Evolutionary conservation across 2,113 vertebrate species (phyloP).

Genomic region (Hypocryptadius cinnamomeus): DNA sequence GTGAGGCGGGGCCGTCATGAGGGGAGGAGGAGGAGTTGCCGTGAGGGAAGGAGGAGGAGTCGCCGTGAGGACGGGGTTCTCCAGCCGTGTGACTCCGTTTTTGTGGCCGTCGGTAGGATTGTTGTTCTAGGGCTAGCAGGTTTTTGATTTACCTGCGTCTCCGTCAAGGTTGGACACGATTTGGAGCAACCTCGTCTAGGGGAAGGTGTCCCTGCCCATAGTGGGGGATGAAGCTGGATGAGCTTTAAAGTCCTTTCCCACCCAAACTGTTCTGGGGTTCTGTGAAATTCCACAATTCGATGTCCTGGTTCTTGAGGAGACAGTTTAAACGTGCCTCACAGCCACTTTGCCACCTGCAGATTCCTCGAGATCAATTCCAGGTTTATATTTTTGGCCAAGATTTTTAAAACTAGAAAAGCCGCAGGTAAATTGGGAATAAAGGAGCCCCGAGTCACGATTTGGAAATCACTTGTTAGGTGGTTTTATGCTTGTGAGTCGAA

Average conservation of each 20-base stretch:
- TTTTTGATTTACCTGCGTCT: fast-evolving
- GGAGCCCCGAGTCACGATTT: fast-evolving
- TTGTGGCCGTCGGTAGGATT: fast-evolving
- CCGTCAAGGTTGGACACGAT: not conserved
- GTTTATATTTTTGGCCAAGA: not conserved
- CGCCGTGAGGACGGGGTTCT: not conserved
- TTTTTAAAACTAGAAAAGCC: not conserved
- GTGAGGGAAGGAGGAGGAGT: too few relatives aligned
- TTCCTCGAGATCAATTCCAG: fast-evolving
- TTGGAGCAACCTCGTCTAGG: not conserved
- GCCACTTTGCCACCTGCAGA: fast-evolving
- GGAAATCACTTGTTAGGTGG: not conserved
- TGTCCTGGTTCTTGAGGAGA: not conserved
- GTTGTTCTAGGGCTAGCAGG: fast-evolving
- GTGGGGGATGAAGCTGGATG: not conserved
- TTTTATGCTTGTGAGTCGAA: not conserved
- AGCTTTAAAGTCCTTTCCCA: not conserved
- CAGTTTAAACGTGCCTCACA: fast-evolving
- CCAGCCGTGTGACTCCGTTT: fast-evolving
- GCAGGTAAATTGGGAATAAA: fast-evolving
- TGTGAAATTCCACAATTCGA: not conserved
- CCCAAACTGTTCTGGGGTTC: not conserved
- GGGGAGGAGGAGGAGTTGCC: not conserved
- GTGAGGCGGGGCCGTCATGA: too few relatives aligned
- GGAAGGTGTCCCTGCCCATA: not conserved